Base-by-base conservation (phyloP, 2,888 invertebrate species). In the Cheilosia vulpina region DNA sequence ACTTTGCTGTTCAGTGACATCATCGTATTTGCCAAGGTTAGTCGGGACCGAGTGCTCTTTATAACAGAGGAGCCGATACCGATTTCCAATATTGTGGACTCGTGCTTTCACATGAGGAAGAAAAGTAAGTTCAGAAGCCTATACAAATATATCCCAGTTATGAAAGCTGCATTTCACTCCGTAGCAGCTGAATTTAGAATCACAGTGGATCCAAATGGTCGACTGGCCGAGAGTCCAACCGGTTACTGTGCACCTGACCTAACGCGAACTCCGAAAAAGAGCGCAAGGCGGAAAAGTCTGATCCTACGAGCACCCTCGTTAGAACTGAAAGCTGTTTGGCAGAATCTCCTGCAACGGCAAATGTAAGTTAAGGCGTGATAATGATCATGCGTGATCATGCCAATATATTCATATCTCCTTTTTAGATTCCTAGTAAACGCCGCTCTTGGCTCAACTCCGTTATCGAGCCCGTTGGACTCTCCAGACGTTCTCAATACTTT, bases 261-360 rank as follows among this genome's bases (percentile, higher is more conserved):
- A 45, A 92, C 93, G 1, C 91, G 94, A 77, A 94, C 94, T 2
- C 94, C 96, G 0, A 94, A 94, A 34, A 95, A 95, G 57, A 93
- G 93, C 66, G 94, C 95, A 0, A 93, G 95, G 66, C 94, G 95
- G 88, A 94, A 96, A 88, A 95, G 96, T 21, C 93, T 97, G 15
- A 94, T 96, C 1, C 92, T 97, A 15, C 93, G 97, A 65, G 97
- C 97, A 1, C 97, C 97, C 0, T 96, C 96, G 1, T 94, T 96
- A 78, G 97, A 97, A 91, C 92, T 97, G 47, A 97, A 97, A 91
- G 97, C 97, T 45, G 97, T 97, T 9, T 97, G 97, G 97, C 97
- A 97, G 92, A 97, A 97, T 92, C 93, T 97, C 75, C 93, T 97
- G 27, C 96, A 97, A 89, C 93, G 97, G 87, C 97, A 97, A 93